Conservation (phyloP, 2,113 vertebrate species). For the Urocolius indicus region DNA sequence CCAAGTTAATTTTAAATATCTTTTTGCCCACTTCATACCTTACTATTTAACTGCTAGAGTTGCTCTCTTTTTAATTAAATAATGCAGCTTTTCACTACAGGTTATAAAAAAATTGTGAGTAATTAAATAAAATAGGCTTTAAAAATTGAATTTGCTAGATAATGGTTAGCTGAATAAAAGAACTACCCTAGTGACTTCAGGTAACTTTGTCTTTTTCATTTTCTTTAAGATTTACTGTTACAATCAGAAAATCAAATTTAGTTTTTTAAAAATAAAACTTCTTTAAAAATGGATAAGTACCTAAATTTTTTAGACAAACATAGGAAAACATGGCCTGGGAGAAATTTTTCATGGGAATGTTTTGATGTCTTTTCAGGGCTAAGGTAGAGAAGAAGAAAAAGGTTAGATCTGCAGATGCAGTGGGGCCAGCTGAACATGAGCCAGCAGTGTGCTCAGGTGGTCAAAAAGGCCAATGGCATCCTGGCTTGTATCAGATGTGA, state of each 20-base stretch:
- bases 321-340: not conserved
- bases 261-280: not conserved
- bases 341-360: not conserved
- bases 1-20: not conserved
- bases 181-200: not conserved
- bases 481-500: no score
- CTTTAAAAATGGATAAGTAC: not conserved
- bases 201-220: not conserved
- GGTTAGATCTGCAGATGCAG: not conserved
- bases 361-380: not conserved
- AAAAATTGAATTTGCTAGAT: not conserved
- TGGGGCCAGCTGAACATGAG: not conserved
- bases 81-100: not conserved
- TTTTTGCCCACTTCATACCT: not conserved
- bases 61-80: not conserved
- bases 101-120: not conserved
- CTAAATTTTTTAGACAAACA: not conserved
- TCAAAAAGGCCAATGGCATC: no score
- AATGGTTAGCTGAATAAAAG: not conserved
- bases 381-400: not conserved
- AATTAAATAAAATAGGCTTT: not conserved
- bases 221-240: not conserved
- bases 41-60: not conserved
- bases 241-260: not conserved
- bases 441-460: no score